Percentiles rank a stretch among this genome's conserved stretches.
Conservation (phyloP, 1,140 invertebrate species). For the Scylla paramamosain region DNA sequence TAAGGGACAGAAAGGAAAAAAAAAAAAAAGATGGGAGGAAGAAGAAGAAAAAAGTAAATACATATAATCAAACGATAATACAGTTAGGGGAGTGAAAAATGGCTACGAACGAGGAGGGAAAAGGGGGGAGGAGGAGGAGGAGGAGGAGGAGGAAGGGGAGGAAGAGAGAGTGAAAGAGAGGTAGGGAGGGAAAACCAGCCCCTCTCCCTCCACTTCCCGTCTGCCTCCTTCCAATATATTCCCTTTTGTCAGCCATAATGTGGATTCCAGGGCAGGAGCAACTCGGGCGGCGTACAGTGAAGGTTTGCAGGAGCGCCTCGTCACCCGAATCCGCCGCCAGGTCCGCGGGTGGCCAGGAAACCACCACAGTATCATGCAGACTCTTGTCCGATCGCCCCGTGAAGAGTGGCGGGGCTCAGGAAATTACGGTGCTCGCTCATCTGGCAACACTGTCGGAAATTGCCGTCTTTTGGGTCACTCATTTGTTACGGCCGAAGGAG, state of each 20-base stretch:
- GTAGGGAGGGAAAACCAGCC: not conserved
- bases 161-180: not conserved
- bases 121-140: slow-evolving; percentile 8
- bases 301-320: not conserved
- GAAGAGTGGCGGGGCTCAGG: not conserved
- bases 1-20: not conserved
- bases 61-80: slow-evolving; percentile 6
- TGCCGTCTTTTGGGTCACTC: slow-evolving; percentile 63
- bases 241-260: slow-evolving; percentile 33
- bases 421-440: slow-evolving; percentile 39
- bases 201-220: not conserved
- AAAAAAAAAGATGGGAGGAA: not conserved
- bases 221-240: slow-evolving; percentile 35
- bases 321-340: not conserved
- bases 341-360: not conserved
- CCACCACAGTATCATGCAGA: not conserved
- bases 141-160: too few species aligned
- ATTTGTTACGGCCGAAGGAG: slow-evolving; percentile 35
- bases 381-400: not conserved
- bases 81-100: not conserved
- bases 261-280: not conserved
- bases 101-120: not conserved
- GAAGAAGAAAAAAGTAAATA: not conserved
- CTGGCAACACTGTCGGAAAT: slow-evolving; percentile 61
- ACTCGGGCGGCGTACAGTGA: not conserved